phyloP scores from a whole-genome alignment of 2,888 invertebrate genomes.

The Apodemia duryi region DNA sequence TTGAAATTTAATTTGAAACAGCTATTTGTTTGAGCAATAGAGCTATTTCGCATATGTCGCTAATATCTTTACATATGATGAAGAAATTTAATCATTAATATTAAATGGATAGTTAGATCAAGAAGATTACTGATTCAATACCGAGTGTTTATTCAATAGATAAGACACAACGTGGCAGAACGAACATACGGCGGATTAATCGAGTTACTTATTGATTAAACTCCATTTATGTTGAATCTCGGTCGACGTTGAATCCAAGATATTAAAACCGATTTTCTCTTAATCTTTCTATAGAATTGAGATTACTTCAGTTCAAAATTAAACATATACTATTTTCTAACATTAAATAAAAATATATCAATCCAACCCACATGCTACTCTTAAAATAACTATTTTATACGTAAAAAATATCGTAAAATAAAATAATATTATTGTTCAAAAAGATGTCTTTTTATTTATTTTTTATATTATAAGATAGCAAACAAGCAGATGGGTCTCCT shows the following conservation, averaged over 20 bases:
- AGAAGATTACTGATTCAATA: not conserved
- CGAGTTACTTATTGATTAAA: conserved; percentile 48
- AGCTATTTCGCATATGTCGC: not conserved
- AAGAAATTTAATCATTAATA: not conserved
- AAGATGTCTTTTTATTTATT: too few species aligned
- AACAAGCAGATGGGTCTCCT: too few species aligned
- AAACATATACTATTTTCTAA: conserved; percentile 38
- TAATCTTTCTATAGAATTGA: conserved; percentile 53
- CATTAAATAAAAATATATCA: not conserved
- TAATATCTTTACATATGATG: not conserved
- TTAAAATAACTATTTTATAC: too few species aligned
- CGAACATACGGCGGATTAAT: conserved; percentile 48
- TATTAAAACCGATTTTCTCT: conserved; percentile 54
- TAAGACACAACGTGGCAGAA: conserved; percentile 41
- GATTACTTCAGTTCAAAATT: conserved; percentile 45
- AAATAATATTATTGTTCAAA: too few species aligned
- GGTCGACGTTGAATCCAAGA: conserved; percentile 43
- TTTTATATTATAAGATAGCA: too few species aligned
- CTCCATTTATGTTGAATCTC: conserved; percentile 47
- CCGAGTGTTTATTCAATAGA: conserved; percentile 8
- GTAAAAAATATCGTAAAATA: too few species aligned
- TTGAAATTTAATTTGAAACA: not conserved
- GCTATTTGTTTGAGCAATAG: not conserved
- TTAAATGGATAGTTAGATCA: not conserved
- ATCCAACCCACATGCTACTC: too few species aligned